Percentiles rank a stretch among this genome's conserved stretches.
phyloP scores from a whole-genome alignment of 2,113 vertebrate species.

The Oryctolagus cuniculus region mOryCun1.1 NC_091435.1:64131501-64132000 shows the following conservation, averaged over 20 bases:
- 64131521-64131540: slow-evolving; percentile 36
- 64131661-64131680: slow-evolving; percentile 12
- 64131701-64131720: neutral
- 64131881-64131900: slow-evolving; percentile 11
- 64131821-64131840: neutral
- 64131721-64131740: neutral
- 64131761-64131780: slow-evolving; percentile 1
- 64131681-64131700: neutral
- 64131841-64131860: neutral
- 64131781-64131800: neutral
- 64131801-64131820: neutral
- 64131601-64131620: slow-evolving; percentile 41
- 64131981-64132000: too few species aligned
- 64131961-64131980: too few species aligned
- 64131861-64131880: slow-evolving; percentile 53
- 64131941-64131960: neutral
- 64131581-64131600: slow-evolving; percentile 60
- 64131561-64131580: slow-evolving; percentile 49
- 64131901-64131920: slow-evolving; percentile 7
- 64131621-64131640: slow-evolving; percentile 12
- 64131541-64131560: neutral
- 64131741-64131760: neutral
- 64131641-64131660: slow-evolving; percentile 55
- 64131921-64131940: neutral
- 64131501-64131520: slow-evolving; percentile 67